These are phyloP conservation scores for Macrochelys suwanniensis DNA, from an alignment of 2,797 vertebrate species.

Conservation along the genomic window DNA sequence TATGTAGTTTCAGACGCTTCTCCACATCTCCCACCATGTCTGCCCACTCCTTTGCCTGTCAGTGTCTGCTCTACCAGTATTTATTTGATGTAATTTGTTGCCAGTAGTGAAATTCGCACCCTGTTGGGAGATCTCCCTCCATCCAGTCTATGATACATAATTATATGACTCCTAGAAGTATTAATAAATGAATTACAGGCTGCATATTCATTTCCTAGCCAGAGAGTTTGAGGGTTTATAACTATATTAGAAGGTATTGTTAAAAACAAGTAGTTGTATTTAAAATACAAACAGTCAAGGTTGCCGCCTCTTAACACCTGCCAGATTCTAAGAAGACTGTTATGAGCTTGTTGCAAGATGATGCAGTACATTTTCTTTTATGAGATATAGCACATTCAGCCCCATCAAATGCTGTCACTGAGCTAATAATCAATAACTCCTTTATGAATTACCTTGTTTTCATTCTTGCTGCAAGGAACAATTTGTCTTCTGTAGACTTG, in stretches of 20 bases:
- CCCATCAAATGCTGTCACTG: background rate
- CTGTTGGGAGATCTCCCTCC: background rate
- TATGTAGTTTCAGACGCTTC: background rate
- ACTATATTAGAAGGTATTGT: slow-evolving; percentile 60
- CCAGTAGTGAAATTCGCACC: rapidly evolving
- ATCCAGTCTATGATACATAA: background rate
- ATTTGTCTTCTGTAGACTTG: slow-evolving; percentile 11
- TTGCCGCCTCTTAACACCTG: background rate
- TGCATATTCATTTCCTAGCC: slow-evolving; percentile 36
- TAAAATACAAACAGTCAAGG: background rate
- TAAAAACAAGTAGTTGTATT: background rate
- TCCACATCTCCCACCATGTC: background rate
- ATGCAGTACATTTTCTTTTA: background rate
- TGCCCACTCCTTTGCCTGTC: background rate
- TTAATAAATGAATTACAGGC: slow-evolving; percentile 67
- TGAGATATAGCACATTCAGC: background rate
- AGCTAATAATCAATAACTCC: slow-evolving; percentile 39
- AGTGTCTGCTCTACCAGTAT: background rate
- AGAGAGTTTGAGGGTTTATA: slow-evolving; percentile 64
- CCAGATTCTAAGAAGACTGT: background rate
- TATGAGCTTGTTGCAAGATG: rapidly evolving
- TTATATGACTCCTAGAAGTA: slow-evolving; percentile 21
- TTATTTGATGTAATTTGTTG: slow-evolving; percentile 8
- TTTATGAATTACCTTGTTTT: slow-evolving; percentile 61
- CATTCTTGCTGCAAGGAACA: slow-evolving; percentile 52